Conservation (phyloP, 2,797 vertebrate species). For the Alexandromys oeconomus region DNA sequence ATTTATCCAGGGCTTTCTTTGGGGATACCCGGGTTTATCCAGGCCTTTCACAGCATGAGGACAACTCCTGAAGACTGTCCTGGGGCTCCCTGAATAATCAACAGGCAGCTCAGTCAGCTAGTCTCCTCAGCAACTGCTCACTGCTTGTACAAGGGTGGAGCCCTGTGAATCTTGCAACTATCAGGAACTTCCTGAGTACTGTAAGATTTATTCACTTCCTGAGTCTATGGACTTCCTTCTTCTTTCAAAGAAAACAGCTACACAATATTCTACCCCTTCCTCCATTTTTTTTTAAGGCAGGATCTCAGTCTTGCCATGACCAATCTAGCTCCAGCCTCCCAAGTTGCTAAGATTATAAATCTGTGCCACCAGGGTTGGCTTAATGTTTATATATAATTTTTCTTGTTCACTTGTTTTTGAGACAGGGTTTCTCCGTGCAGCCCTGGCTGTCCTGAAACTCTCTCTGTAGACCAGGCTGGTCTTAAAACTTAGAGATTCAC, state of each 20-base stretch:
- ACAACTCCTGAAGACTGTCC: not conserved
- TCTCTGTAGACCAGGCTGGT: not conserved
- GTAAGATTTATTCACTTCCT: not conserved
- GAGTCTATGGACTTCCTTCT: not conserved
- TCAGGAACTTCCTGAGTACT: not conserved
- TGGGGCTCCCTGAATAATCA: not conserved
- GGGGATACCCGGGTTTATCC: no score
- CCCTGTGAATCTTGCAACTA: not conserved
- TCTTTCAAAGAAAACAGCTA: not conserved
- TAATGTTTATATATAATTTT: not conserved
- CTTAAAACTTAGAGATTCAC: not conserved
- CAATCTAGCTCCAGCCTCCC: not conserved
- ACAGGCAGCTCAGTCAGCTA: not conserved
- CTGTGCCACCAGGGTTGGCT: not conserved
- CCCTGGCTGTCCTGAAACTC: not conserved
- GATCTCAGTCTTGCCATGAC: not conserved
- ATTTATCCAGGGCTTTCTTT: no score
- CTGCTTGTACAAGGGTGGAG: not conserved
- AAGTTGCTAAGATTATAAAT: not conserved
- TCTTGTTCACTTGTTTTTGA: not conserved
- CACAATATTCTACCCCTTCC: not conserved
- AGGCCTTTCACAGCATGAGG: no score
- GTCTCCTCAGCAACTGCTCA: not conserved
- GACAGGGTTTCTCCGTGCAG: not conserved
- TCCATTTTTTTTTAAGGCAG: not conserved